phyloP scores from a whole-genome alignment of 2,888 invertebrate genomes.

The Quadroppia sp. region DNA sequence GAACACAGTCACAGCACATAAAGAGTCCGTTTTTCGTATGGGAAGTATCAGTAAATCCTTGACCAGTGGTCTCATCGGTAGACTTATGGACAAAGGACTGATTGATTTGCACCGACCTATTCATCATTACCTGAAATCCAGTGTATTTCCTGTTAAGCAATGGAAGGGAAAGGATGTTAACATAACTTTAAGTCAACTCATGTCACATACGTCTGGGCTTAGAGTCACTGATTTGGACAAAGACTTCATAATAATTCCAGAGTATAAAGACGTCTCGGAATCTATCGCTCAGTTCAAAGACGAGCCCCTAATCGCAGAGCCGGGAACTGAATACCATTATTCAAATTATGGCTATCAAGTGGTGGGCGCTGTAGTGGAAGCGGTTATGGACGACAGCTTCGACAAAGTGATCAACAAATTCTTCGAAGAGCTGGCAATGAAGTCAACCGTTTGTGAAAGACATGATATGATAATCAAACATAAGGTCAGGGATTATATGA shows the following conservation, averaged over 20 bases:
- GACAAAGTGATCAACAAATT: neutral
- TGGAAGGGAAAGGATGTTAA: neutral
- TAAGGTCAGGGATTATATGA: neutral
- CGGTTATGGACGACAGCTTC: neutral
- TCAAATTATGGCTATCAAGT: constrained; percentile 12
- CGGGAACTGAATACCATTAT: constrained; percentile 2
- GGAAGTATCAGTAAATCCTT: constrained; percentile 28
- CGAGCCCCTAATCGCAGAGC: neutral
- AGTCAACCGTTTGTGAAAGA: neutral
- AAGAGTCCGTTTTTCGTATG: constrained; percentile 18
- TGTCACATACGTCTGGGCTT: constrained; percentile 29
- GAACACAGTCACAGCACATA: neutral
- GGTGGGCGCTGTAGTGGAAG: constrained; percentile 8
- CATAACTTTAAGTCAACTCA: constrained; percentile 20
- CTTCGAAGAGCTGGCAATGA: neutral
- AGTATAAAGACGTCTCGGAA: neutral
- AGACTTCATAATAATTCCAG: neutral
- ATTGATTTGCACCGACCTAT: neutral
- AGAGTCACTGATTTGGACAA: constrained; percentile 1
- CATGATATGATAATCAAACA: neutral
- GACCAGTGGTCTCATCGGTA: constrained; percentile 6
- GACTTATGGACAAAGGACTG: constrained; percentile 4
- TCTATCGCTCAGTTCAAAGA: neutral
- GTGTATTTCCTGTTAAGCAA: constrained; percentile 7
- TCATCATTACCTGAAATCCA: neutral